Evolutionary conservation across 2,113 vertebrate genomes (phyloP).

Genomic region (Sterna hirundo): DNA sequence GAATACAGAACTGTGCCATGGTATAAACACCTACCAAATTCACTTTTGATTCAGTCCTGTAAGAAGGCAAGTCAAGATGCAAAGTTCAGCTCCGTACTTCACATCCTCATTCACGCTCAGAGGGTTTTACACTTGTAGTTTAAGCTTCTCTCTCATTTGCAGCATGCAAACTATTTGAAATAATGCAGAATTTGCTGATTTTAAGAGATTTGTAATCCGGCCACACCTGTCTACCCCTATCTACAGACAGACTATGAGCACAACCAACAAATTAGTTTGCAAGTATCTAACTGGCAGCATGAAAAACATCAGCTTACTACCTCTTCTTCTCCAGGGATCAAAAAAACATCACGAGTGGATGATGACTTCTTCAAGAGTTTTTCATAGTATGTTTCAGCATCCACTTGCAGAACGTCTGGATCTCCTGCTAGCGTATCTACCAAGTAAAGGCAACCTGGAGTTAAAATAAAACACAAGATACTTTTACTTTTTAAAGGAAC

Average conservation of each 20-base stretch:
- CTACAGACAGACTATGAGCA: neutral
- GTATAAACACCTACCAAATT: neutral
- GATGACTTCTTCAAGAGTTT: neutral
- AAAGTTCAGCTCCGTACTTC: neutral
- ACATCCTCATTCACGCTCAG: neutral
- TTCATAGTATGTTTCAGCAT: conserved; percentile 46
- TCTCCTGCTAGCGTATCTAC: conserved; percentile 66
- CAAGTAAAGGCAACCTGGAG: conserved; percentile 34
- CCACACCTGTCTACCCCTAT: neutral
- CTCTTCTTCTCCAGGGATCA: conserved; percentile 55
- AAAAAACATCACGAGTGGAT: conserved; percentile 1
- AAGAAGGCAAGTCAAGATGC: neutral
- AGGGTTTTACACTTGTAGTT: neutral
- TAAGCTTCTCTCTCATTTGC: neutral
- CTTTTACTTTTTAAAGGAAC: neutral
- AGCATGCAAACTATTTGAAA: neutral
- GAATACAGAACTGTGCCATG: neutral
- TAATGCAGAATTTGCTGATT: neutral
- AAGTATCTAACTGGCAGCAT: neutral
- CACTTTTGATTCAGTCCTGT: neutral
- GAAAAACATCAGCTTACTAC: conserved; percentile 25
- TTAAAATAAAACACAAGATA: neutral
- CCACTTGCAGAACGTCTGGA: conserved; percentile 18
- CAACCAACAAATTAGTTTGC: neutral
- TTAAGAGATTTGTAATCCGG: neutral